These are phyloP conservation scores for Nycticryphes semicollaris DNA, from an alignment of 2,113 vertebrate genomes.

Conservation along the genomic window DNA sequence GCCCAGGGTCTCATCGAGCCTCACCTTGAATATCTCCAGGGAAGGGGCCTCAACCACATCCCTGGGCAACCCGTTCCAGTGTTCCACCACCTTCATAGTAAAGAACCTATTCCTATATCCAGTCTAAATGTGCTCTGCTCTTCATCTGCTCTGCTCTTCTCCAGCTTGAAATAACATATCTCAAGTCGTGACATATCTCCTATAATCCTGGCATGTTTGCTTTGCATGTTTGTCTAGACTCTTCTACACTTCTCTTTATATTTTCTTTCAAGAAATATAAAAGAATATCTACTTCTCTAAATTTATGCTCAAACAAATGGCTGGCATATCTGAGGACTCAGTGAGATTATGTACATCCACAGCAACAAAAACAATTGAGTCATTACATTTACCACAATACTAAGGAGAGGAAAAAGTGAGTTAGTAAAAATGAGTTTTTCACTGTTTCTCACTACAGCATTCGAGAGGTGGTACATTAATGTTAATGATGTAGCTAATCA, in stretches of 20 bases:
- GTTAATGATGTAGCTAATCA: slow-evolving; percentile 1
- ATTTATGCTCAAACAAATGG: not conserved
- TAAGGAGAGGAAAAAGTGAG: not conserved
- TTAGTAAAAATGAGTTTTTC: not conserved
- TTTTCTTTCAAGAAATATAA: not conserved
- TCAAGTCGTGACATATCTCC: not conserved
- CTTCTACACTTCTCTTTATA: not conserved
- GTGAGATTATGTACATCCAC: not conserved
- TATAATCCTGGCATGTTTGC: not conserved
- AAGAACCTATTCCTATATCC: too few species aligned
- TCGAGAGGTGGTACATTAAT: not conserved
- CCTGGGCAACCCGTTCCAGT: too few species aligned
- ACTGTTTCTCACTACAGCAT: not conserved
- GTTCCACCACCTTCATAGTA: too few species aligned
- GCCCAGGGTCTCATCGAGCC: too few species aligned
- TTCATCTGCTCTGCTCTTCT: too few species aligned
- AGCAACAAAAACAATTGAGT: not conserved
- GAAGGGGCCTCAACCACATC: too few species aligned
- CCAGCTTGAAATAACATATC: not conserved
- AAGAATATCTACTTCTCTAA: not conserved
- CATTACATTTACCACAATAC: not conserved
- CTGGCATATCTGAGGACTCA: not conserved
- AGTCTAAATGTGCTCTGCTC: too few species aligned
- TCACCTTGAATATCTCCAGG: too few species aligned
- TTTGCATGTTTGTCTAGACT: not conserved